Evolutionary conservation across 2,113 vertebrate species (phyloP).

Genomic region (Carettochelys insculpta): DNA sequence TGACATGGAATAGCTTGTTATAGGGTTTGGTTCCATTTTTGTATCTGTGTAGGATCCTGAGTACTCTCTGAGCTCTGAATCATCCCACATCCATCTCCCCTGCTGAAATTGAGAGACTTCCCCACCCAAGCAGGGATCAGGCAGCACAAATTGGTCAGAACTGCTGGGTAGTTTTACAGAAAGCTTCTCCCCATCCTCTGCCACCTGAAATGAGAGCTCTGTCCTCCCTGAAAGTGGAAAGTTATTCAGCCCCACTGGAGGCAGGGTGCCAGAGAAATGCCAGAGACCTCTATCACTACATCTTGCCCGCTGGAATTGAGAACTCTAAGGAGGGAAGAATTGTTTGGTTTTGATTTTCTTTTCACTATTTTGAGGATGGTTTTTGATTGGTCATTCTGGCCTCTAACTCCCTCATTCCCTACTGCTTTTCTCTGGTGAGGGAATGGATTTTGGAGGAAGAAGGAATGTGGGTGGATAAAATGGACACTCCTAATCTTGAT

Average conservation of each 20-base stretch:
- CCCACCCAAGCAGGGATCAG: background rate
- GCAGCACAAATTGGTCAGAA: background rate
- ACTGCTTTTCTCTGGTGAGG: background rate
- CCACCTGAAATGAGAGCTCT: background rate
- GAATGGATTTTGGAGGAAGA: background rate
- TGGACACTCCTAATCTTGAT: background rate
- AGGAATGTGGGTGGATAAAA: background rate
- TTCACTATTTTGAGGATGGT: background rate
- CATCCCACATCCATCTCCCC: background rate
- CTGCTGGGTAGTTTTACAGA: background rate
- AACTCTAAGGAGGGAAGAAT: background rate
- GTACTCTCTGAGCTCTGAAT: background rate
- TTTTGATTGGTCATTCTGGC: background rate
- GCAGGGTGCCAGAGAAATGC: background rate
- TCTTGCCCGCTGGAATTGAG: background rate
- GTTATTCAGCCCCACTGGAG: background rate
- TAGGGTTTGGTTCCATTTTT: background rate
- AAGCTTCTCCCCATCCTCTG: background rate
- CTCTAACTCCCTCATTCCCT: background rate
- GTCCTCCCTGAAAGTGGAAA: background rate
- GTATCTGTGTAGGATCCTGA: background rate
- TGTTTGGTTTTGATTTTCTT: background rate
- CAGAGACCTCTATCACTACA: background rate
- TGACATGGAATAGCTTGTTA: background rate
- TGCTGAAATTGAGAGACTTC: background rate